Percentiles rank a stretch among this genome's conserved stretches.
Conservation (phyloP, 2,888 invertebrate species). For the Alentia gelatinosa region DNA sequence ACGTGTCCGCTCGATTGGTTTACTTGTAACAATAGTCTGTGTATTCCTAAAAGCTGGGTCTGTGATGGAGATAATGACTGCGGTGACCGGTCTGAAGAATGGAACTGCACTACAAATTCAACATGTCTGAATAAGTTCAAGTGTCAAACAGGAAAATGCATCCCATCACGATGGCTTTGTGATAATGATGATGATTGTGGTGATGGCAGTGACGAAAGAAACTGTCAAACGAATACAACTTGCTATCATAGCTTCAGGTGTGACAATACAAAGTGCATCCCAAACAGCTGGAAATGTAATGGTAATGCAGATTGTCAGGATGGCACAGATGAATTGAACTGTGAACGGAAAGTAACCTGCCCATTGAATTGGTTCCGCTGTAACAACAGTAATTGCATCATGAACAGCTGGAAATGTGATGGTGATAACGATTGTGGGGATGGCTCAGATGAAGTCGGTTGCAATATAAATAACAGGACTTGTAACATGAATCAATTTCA, state of each 20-base stretch:
- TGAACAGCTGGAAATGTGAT: not conserved
- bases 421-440: not conserved
- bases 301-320: not conserved
- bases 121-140: not conserved
- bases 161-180: not conserved
- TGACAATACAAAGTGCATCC: not conserved
- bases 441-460: not conserved
- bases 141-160: not conserved
- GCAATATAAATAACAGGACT: not conserved
- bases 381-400: not conserved
- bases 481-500: not conserved
- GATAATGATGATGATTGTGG: not conserved
- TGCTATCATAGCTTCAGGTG: not conserved
- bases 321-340: not conserved
- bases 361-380: not conserved
- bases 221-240: not conserved
- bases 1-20: not conserved
- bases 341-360: not conserved
- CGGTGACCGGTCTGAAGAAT: constrained; percentile 93
- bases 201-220: not conserved
- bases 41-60: constrained; percentile 88
- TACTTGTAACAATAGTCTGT: constrained; percentile 78
- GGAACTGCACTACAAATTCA: not conserved
- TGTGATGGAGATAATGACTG: constrained; percentile 95
- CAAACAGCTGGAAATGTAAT: not conserved